Percentiles rank a stretch among this genome's conserved stretches.
Evolutionary conservation across 2,113 vertebrate species (phyloP).

Genomic region (Callionymus lyra): DNA sequence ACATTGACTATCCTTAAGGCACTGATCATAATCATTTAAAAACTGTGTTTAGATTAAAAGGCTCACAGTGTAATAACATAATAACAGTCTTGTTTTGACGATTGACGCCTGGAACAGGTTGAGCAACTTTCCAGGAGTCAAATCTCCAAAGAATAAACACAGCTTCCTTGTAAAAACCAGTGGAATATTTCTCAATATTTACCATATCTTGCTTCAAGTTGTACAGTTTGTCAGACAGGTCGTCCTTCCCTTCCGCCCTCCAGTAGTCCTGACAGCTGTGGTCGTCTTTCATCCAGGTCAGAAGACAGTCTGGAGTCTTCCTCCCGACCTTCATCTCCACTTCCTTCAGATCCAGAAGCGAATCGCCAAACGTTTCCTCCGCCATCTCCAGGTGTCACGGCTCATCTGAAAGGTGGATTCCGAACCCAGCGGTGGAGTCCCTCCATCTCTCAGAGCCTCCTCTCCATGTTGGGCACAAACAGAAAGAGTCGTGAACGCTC

Average conservation of each 20-base stretch:
- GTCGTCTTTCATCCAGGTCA: conserved; percentile 66
- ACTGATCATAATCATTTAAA: conserved; percentile 14
- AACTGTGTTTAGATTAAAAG: conserved; percentile 8
- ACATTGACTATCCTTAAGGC: too few species aligned
- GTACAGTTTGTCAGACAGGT: conserved; percentile 68
- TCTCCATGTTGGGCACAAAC: background rate
- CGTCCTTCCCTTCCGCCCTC: conserved; percentile 15
- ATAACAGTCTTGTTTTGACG: background rate
- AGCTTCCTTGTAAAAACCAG: too few species aligned
- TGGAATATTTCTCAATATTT: conserved; percentile 25
- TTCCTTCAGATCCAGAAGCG: conserved; percentile 67
- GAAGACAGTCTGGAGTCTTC: conserved; percentile 72
- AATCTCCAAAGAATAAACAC: too few species aligned
- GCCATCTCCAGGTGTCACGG: too few species aligned
- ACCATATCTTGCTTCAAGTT: conserved; percentile 78
- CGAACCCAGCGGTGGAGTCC: background rate
- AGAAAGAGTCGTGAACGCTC: conserved; percentile 14
- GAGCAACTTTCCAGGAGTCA: conserved; percentile 19
- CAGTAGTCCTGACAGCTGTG: conserved; percentile 22
- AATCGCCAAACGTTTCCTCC: conserved; percentile 45
- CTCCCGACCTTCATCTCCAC: conserved; percentile 75
- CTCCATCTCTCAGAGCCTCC: background rate
- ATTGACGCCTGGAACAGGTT: conserved; percentile 42
- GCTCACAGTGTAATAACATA: background rate
- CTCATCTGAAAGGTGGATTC: too few species aligned